Percentiles rank a stretch among this genome's conserved stretches.
Conservation (phyloP, 2,888 invertebrate species). For the Dolichopus griseipennis region DNA sequence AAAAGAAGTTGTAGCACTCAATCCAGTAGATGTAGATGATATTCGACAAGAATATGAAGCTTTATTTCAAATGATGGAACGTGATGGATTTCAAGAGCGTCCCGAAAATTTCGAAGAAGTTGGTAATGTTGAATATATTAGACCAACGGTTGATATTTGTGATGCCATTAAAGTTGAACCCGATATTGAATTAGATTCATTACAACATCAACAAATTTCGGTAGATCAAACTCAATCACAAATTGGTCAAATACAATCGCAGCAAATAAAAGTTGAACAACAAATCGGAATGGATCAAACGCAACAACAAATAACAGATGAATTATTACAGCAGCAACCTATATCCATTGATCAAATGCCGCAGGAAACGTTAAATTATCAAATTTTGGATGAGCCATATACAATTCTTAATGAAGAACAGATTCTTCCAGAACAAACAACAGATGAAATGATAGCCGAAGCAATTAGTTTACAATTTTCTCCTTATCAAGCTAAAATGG, state of each 20-base stretch:
- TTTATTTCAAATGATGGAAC: conserved; percentile 18
- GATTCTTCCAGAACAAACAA: neutral
- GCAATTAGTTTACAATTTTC: conserved; percentile 24
- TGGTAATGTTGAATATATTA: neutral
- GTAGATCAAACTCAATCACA: neutral
- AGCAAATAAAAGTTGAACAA: neutral
- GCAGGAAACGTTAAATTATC: neutral
- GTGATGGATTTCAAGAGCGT: conserved; percentile 16
- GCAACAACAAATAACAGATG: neutral
- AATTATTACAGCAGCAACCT: neutral
- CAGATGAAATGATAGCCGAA: neutral
- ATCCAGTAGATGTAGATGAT: conserved; percentile 20
- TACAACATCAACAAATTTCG: neutral
- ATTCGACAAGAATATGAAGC: conserved; percentile 17
- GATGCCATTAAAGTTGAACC: conserved; percentile 4
- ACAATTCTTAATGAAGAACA: conserved; percentile 15
- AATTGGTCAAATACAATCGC: neutral
- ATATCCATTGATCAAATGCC: neutral
- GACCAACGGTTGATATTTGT: neutral
- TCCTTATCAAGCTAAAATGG: conserved; percentile 34
- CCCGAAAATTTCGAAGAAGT: conserved; percentile 2
- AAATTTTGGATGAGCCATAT: conserved; percentile 15
- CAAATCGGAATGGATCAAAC: neutral
- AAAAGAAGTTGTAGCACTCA: conserved; percentile 17
- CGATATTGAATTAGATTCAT: neutral